Evolutionary conservation across 2,888 invertebrate genomes (phyloP), one percentile per base, ranked within the genome.

Genomic region (Pristionchus fissidentatus): DNA sequence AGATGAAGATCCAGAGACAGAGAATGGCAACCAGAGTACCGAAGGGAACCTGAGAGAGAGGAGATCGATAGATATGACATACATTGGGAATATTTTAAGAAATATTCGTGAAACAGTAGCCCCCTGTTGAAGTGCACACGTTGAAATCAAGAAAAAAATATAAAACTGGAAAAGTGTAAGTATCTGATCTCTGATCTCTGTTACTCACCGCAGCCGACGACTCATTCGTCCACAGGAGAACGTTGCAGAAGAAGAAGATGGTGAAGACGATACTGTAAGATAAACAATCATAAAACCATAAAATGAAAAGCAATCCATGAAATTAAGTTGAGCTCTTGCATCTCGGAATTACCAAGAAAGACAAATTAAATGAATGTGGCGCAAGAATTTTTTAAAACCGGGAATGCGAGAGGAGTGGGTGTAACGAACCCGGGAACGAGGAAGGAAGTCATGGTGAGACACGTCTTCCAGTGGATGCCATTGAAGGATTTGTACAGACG

Each of bases 401-500:
- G n/a, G n/a, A n/a, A n/a, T n/a, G n/a, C 22, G 35, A 41, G 1
- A 0, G 38, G 62, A 62, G 19, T 29, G 8, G 60, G 10, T 8
- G n/a, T n/a, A 84, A 90, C 94, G 94, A 93, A 97, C 97, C 98
- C 98, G 1, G 99, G 98, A 92, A 97, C 96, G 22, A 99, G 94
- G 95, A 97, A 96, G 7, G 98, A 97, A 0, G 98, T 99, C 52
- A 99, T 94, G 83, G 99, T 93, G 0, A 99, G 97, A 93, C 99
- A 99, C 85, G 96, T 96, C 94, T 98, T 99, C 99, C 99, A 99
- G 92, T 97, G 96, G 87, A 98, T 95, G 0, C 99, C 99, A 15
- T 98, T 98, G 93, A 98, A 98, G 93, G 93, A 93, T 94, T 99
- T 99, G 94, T 99, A 99, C 91, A 99, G 95, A 89, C 98, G 94